Evolutionary conservation across 2,113 vertebrate species (phyloP).

Genomic region (Chlamydotis undulata): DNA sequence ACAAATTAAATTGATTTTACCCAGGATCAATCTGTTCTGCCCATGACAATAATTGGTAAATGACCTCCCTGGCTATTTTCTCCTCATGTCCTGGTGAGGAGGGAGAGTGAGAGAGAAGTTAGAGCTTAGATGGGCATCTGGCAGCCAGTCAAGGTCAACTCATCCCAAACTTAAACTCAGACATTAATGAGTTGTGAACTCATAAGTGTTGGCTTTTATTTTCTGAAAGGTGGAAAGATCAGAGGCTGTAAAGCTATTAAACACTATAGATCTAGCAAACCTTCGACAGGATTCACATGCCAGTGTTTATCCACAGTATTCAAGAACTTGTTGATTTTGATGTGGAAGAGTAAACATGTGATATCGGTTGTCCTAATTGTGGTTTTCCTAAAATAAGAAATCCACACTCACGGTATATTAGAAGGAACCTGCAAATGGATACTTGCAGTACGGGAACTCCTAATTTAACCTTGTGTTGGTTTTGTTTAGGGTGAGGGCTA

Average conservation of each 20-base stretch:
- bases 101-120: not conserved
- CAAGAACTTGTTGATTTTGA: not conserved
- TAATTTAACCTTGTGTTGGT: not conserved
- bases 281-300: not conserved
- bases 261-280: not conserved
- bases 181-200: not conserved
- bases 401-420: not conserved
- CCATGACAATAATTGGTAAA: not conserved
- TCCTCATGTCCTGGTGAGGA: not conserved
- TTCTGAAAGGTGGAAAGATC: not conserved
- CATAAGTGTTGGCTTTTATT: fast-evolving
- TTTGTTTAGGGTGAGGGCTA: too few species aligned
- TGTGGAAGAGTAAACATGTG: not conserved
- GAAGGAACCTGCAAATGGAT: not conserved
- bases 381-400: not conserved
- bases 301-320: not conserved
- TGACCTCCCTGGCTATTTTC: not conserved
- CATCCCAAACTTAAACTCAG: not conserved
- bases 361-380: not conserved
- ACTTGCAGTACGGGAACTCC: not conserved
- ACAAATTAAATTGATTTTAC: not conserved
- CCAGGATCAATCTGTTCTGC: not conserved
- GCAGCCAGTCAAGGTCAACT: not conserved
- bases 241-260: not conserved
- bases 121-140: not conserved